These are phyloP conservation scores for Tryphoninae sp. DNA, from an alignment of 2,888 invertebrate species.

Conservation along the genomic window DNA sequence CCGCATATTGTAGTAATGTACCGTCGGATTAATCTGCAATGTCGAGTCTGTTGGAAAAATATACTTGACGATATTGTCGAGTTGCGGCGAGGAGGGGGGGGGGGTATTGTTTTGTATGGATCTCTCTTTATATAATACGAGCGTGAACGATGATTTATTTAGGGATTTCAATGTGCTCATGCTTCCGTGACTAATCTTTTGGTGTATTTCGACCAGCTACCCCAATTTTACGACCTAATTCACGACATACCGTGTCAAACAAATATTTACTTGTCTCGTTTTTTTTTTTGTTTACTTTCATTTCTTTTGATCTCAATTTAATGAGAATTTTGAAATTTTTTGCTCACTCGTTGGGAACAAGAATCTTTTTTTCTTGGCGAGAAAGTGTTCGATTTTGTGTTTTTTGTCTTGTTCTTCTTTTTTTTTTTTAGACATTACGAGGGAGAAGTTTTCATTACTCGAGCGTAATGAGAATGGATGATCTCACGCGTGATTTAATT, in stretches of 20 bases:
- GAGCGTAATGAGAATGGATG: too few relatives aligned
- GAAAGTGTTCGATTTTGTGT: too few relatives aligned
- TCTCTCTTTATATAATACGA: not conserved
- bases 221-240: slow-evolving; percentile 3
- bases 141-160: slow-evolving; percentile 37
- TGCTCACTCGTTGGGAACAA: too few relatives aligned
- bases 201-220: slow-evolving; percentile 7
- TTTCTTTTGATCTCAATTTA: not conserved
- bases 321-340: too few relatives aligned
- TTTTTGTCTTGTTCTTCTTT: too few relatives aligned
- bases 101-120: not conserved
- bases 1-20: slow-evolving; percentile 22
- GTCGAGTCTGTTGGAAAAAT: slow-evolving; percentile 4
- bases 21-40: slow-evolving; percentile 19
- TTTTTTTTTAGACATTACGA: too few relatives aligned
- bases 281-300: not conserved
- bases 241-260: not conserved
- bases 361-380: too few relatives aligned
- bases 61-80: not conserved
- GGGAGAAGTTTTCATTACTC: too few relatives aligned
- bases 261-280: not conserved
- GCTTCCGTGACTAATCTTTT: slow-evolving; percentile 22
- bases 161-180: slow-evolving; percentile 16
- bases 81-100: too few relatives aligned
- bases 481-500: too few relatives aligned